Conservation (phyloP, 2,797 vertebrate species). For the Arnoldichthys spilopterus region DNA sequence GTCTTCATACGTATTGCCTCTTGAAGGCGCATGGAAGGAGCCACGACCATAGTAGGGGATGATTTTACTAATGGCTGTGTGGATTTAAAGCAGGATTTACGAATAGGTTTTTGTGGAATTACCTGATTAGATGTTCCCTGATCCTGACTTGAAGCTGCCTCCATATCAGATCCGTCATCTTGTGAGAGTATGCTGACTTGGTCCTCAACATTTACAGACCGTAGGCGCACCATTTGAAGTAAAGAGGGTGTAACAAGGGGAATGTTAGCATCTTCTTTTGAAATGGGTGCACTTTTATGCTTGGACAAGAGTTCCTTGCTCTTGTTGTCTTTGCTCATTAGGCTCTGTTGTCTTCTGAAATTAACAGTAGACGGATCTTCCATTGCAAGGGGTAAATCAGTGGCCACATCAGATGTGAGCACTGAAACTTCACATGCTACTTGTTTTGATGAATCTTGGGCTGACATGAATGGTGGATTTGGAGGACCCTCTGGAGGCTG, state of each 20-base stretch:
- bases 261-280: constrained; percentile 88
- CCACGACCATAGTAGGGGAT: constrained; percentile 62
- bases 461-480: constrained; percentile 30
- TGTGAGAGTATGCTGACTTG: constrained; percentile 56
- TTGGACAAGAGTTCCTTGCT: constrained; percentile 78
- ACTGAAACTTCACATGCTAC: constrained; percentile 28
- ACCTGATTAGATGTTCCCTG: constrained; percentile 61
- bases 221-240: constrained; percentile 94
- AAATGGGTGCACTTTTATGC: constrained; percentile 77
- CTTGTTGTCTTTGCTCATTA: constrained; percentile 65
- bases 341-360: constrained; percentile 73
- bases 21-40: constrained; percentile 82
- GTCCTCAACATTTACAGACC: constrained; percentile 83
- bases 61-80: constrained; percentile 70
- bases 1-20: constrained; percentile 90
- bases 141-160: constrained; percentile 55
- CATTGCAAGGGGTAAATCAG: constrained; percentile 55
- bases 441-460: constrained; percentile 58
- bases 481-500: constrained; percentile 41
- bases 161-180: constrained; percentile 60
- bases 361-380: constrained; percentile 68
- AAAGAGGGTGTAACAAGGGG: constrained; percentile 94
- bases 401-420: constrained; percentile 41
- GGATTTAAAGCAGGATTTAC: constrained; percentile 84
- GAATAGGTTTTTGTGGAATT: constrained; percentile 88